Percentiles rank a stretch among this genome's conserved stretches.
Conservation (phyloP, 2,113 vertebrate species). For the Lagopus muta region DNA sequence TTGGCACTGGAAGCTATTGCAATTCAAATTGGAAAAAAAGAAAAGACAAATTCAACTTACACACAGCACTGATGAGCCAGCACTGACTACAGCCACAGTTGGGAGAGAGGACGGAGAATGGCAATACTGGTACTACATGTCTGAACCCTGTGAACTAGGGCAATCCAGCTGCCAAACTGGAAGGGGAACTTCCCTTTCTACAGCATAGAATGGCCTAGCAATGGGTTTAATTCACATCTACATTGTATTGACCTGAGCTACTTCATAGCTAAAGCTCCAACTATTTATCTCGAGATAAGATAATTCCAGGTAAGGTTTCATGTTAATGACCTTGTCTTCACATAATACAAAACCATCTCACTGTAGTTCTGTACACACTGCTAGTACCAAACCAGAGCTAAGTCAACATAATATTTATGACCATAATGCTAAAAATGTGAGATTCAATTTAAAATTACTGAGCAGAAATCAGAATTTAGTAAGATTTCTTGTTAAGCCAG, state of each 20-base stretch:
- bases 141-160: neutral
- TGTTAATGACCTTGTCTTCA: neutral
- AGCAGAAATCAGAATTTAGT: constrained; percentile 36
- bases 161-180: neutral
- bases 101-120: neutral
- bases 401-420: constrained; percentile 6
- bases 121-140: fast-evolving
- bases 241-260: neutral
- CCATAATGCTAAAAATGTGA: neutral
- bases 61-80: fast-evolving
- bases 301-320: constrained; percentile 15
- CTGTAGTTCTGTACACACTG: neutral
- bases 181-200: neutral
- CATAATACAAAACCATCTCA: neutral
- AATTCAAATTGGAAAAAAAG: neutral
- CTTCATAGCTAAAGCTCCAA: neutral
- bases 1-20: neutral
- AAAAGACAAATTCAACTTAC: neutral
- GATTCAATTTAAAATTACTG: constrained; percentile 22
- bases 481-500: neutral
- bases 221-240: neutral
- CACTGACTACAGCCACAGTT: fast-evolving
- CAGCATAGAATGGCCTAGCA: neutral
- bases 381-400: neutral
- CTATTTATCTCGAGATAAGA: neutral